Percentiles rank a stretch among this genome's conserved stretches.
phyloP scores from a whole-genome alignment of 2,797 vertebrate species.

The Philypnodon macrostomus region DNA sequence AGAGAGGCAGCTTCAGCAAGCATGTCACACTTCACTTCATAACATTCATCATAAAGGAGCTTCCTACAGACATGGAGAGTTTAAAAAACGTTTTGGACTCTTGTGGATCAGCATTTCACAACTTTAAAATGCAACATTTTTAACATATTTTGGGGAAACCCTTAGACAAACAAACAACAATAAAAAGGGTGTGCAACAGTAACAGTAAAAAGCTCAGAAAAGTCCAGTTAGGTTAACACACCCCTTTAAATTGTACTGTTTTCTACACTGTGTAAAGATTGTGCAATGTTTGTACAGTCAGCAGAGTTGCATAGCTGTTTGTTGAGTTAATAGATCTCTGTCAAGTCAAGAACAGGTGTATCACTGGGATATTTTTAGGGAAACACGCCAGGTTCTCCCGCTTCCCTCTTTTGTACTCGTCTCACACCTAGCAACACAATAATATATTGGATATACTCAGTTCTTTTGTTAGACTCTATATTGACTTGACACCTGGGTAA shows the following conservation, averaged over 20 bases:
- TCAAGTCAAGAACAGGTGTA: conserved; percentile 3
- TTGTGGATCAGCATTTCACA: too few species aligned
- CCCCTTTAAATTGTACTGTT: too few species aligned
- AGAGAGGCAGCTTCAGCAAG: conserved; percentile 12
- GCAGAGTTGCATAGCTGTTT: not conserved
- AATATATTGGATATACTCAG: too few species aligned
- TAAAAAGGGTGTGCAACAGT: too few species aligned
- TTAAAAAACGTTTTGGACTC: too few species aligned
- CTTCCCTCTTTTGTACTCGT: not conserved
- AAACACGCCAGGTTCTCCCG: conserved; percentile 1
- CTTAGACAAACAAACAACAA: too few species aligned
- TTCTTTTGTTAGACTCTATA: not conserved
- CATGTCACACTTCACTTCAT: conserved; percentile 41
- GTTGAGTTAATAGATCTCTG: not conserved
- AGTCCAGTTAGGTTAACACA: too few species aligned
- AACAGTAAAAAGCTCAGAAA: too few species aligned
- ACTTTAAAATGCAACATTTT: too few species aligned
- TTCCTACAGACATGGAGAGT: conserved; percentile 34
- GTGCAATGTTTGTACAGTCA: not conserved
- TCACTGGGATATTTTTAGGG: not conserved
- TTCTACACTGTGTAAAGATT: conserved; percentile 32
- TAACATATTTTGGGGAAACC: too few species aligned
- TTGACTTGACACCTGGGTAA: too few species aligned
- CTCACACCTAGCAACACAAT: not conserved
- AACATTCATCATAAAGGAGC: conserved; percentile 37